Evolutionary conservation across 2,888 invertebrate genomes (phyloP), one percentile per base, ranked within the genome.

Genomic region (Carterocephalus palaemon): DNA sequence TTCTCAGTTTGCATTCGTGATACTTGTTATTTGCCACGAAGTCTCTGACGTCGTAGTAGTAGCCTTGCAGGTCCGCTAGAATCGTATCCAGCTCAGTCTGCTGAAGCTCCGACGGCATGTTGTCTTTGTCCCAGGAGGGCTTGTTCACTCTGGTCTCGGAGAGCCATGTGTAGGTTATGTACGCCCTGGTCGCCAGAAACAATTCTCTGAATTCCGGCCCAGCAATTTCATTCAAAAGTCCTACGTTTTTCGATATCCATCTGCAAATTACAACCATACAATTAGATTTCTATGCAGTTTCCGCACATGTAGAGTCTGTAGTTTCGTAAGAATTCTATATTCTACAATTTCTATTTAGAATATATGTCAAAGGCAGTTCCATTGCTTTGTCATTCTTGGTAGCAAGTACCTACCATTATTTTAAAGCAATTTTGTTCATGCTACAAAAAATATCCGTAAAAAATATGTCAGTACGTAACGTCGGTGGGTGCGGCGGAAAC

Each of bases 41-140:
- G 43, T 83, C 77, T 53, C 83, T 66, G 2, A 80, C 60, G 37
- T 83, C 83, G n/a, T 61, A 66, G 0, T 71, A 37, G 0, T 22
- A 43, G 1, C 79, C 83, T 6, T 28, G 45, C n/a, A 80, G 10
- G 3, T 43, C 59, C 0, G 58, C 47, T 2, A 82, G 46, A 2
- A 49, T 19, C 1, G 28, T 46, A 33, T 82, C 82, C 7, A 64
- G 31, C 1, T 52, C 41, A 2, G 67, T 46, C 4, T 57, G 52
- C 13, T 54, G 47, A 1, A 78, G 46, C 0, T 57, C 57, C 13
- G 32, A 40, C 1, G 23, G 28, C 12, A 46, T 2, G 50, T 39
- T 0, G 6, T 2, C 1, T 51, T 23, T 1, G 19, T 7, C 0
- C 48, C 10, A 1, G 29, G 3, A 0, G 6, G 65, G 60, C 9